Evolutionary conservation across 2,888 invertebrate species (phyloP), one percentile per base, ranked within the genome.

Genomic region (Tanypteryx hageni): DNA sequence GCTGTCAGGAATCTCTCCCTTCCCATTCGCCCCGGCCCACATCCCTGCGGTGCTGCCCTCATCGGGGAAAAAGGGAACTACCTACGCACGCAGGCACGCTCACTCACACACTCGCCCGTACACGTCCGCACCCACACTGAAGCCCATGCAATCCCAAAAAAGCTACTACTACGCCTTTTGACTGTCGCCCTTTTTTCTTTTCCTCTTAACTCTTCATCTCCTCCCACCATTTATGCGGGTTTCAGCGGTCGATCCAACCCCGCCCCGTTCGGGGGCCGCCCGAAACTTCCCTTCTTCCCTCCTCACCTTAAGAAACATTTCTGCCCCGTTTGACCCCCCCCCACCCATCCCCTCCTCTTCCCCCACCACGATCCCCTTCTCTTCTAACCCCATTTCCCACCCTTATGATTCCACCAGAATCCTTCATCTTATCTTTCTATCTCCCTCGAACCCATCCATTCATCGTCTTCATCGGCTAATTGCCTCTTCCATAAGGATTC

Each of bases 401-500:
- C 11, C 76, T 14, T 14, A 7, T 14, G 64, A 8, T 18, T 27
- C 76, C 76, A 76, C n/a, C 44, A 44, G 44, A 44, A 44, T 44
- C 44, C 22, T 18, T 64, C 64, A n/a, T 22, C 68, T n/a, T 22
- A n/a, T 4, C n/a, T 68, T 22, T 68, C 68, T 22, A 68, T 68
- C 22, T n/a, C 68, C 18, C 18, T 68, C 18, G 18, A n/a, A 76
- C 22, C 76, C 27, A 27, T 76, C 76, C 76, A 76, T 76, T 27
- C 76, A 76, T 27, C 76, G 22, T 27, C 76, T 68, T 18, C 68
- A 68, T 68, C 68, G 68, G 68, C 68, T 76, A 76, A 76, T 76
- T 76, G 27, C 76, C 76, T 27, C 27, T 10, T 76, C 76, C n/a
- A n/a, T 18, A 68, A 68, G 68, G 11, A n/a, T n/a, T 22, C 27